Evolutionary conservation across 2,797 vertebrate genomes (phyloP).

Genomic region (Danio tinwini): DNA sequence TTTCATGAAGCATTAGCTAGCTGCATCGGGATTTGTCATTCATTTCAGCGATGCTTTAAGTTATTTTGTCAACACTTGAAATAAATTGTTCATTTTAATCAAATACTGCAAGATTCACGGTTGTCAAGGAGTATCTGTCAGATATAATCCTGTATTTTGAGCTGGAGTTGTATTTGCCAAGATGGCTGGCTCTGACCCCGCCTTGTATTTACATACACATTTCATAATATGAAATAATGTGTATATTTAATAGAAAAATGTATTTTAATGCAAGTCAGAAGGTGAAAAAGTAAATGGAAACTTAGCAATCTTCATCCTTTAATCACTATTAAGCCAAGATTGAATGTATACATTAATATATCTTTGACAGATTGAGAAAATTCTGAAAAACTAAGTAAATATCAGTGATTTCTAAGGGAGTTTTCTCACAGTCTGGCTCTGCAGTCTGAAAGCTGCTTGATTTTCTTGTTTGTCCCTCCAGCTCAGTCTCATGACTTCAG

Average conservation of each 20-base stretch:
- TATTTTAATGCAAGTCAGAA: not conserved
- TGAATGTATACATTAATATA: not conserved
- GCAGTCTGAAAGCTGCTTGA: not conserved
- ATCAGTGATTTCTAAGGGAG: not conserved
- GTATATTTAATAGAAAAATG: not conserved
- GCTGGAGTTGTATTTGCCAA: conserved; percentile 18
- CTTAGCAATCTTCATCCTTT: not conserved
- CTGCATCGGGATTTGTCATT: conserved; percentile 20
- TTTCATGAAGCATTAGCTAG: conserved; percentile 8
- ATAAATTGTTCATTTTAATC: not conserved
- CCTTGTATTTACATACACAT: not conserved
- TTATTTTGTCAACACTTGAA: not conserved
- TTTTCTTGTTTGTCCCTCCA: conserved; percentile 47
- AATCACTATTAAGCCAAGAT: not conserved
- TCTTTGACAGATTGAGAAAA: conserved; percentile 61
- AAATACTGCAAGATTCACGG: not conserved
- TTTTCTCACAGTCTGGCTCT: not conserved
- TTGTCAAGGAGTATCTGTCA: not conserved
- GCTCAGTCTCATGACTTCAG: conserved; percentile 72
- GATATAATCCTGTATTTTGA: not conserved
- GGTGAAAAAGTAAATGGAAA: not conserved
- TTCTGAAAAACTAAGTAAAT: not conserved
- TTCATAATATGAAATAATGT: not conserved
- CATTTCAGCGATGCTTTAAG: not conserved
- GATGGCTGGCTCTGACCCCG: conserved; percentile 41